Base-by-base conservation (phyloP, 2,797 vertebrate species). In the Chaetodon trifasciatus region DNA sequence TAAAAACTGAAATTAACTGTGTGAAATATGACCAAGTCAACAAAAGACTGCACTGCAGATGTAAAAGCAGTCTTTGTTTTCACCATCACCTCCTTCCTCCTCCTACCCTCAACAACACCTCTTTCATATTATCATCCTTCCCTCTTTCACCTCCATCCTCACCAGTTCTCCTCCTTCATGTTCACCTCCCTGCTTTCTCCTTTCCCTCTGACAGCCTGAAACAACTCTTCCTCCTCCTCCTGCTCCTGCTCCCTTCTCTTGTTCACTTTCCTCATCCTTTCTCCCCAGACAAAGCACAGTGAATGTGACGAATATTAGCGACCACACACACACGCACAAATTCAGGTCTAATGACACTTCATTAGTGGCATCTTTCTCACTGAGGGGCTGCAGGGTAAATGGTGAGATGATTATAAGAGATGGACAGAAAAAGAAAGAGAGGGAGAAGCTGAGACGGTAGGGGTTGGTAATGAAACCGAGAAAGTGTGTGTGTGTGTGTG, bases 331-430 rank as follows among this genome's bases (percentile, higher is more conserved):
- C 42, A 67, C 74, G 70, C 78, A 66, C 55, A 47, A n/a, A 58
- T 2, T 15, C 53, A 58, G n/a, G 67, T 66, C 82, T 88, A 86
- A 89, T 86, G 89, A 37, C 77, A 78, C 79, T 88, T 91, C 85
- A 90, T 89, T 89, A 91, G 75, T 21, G 2, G 76, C 68, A 28
- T 74, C 56, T 74, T 78, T 82, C 64, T 76, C 42, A 16, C 82
- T 76, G 79, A 79, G 79, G 35, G 50, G 58, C 83, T 55, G n/a
- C 68, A 19, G 84, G 81, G 76, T 55, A 88, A 79, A 68, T 10
- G n/a, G 64, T 64, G 0, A 64, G 72, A 89, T 85, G 62, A 89
- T 85, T 79, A 63, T 17, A 70, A 84, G 78, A 83, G 72, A 88
- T 13, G 68, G 68, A 63, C 66, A 56, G 35, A 79, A 57, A 67